phyloP scores from a whole-genome alignment of 2,888 invertebrate species.

The Diploptera punctata region DNA sequence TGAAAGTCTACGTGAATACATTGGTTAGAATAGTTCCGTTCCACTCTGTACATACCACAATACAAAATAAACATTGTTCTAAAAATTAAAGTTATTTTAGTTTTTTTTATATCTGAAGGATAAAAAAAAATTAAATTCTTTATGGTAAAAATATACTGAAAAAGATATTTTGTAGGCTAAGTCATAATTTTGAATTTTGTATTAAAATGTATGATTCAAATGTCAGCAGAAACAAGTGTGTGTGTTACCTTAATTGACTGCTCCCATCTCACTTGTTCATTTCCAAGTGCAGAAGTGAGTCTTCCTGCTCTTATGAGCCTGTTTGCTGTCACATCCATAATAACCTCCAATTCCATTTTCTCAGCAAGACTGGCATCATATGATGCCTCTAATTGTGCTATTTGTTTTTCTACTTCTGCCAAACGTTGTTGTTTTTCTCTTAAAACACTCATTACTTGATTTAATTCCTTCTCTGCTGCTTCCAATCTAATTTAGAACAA shows the following conservation, averaged over 20 bases:
- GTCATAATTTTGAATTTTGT: too few species aligned
- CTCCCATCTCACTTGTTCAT: slow-evolving; percentile 87
- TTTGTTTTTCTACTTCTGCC: slow-evolving; percentile 79
- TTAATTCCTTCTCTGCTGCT: slow-evolving; percentile 78
- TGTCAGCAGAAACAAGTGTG: background rate
- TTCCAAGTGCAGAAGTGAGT: slow-evolving; percentile 84
- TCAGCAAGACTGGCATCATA: slow-evolving; percentile 77
- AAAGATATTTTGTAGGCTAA: too few species aligned
- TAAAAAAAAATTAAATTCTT: too few species aligned
- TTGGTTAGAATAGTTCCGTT: too few species aligned
- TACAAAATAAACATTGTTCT: too few species aligned
- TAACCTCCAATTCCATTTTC: slow-evolving; percentile 74
- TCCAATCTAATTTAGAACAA: slow-evolving; percentile 65
- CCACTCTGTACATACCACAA: too few species aligned
- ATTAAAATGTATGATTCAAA: background rate
- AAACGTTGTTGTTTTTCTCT: slow-evolving; percentile 82
- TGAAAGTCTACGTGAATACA: too few species aligned
- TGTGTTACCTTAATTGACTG: slow-evolving; percentile 67
- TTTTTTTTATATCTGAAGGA: too few species aligned
- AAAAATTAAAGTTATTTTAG: too few species aligned
- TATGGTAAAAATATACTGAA: too few species aligned
- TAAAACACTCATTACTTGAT: slow-evolving; percentile 76
- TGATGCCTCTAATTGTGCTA: slow-evolving; percentile 62
- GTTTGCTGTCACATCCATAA: slow-evolving; percentile 78
- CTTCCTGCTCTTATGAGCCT: slow-evolving; percentile 82